phyloP scores from a whole-genome alignment of 2,888 invertebrate species.

The Laspeyria flexula region DNA sequence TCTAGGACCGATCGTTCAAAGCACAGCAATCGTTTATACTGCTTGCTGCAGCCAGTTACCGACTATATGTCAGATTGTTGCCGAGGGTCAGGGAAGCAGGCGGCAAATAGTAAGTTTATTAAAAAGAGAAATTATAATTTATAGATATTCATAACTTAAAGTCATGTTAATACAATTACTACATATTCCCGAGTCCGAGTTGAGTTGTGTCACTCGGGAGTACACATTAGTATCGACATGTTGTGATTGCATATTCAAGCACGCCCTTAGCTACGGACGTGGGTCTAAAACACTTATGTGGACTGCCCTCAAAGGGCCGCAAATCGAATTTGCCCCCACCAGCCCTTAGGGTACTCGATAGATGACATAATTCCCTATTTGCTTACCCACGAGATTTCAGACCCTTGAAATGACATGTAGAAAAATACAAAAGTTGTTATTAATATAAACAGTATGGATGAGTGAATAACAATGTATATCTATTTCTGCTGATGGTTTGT shows the following conservation, averaged over 20 bases:
- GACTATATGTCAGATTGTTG: too few relatives aligned
- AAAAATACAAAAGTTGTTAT: slow-evolving; percentile 23
- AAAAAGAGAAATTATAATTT: too few relatives aligned
- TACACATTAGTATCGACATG: slow-evolving; percentile 47
- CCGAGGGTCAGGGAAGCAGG: too few relatives aligned
- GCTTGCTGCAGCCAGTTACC: too few relatives aligned
- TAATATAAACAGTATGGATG: slow-evolving; percentile 7
- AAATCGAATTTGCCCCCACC: slow-evolving; percentile 54
- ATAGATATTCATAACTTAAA: too few relatives aligned
- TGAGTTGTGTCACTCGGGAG: slow-evolving; percentile 12
- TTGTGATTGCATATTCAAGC: slow-evolving; percentile 54
- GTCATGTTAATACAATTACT: slow-evolving; percentile 30
- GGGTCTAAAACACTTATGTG: slow-evolving; percentile 53
- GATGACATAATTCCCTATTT: slow-evolving; percentile 51
- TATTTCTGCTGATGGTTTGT: background rate
- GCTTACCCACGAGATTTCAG: slow-evolving; percentile 42
- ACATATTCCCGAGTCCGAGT: slow-evolving; percentile 9
- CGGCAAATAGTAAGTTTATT: too few relatives aligned
- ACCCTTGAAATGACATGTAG: slow-evolving; percentile 22
- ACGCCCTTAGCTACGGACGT: slow-evolving; percentile 48
- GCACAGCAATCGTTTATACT: too few relatives aligned
- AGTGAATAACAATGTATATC: slow-evolving; percentile 9
- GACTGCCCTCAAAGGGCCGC: slow-evolving; percentile 45
- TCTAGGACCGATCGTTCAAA: too few relatives aligned
- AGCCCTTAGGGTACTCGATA: slow-evolving; percentile 41